Evolutionary conservation across 2,888 invertebrate genomes (phyloP), one percentile per base, ranked within the genome.

Genomic region (Pachycephus smyrnensis): DNA sequence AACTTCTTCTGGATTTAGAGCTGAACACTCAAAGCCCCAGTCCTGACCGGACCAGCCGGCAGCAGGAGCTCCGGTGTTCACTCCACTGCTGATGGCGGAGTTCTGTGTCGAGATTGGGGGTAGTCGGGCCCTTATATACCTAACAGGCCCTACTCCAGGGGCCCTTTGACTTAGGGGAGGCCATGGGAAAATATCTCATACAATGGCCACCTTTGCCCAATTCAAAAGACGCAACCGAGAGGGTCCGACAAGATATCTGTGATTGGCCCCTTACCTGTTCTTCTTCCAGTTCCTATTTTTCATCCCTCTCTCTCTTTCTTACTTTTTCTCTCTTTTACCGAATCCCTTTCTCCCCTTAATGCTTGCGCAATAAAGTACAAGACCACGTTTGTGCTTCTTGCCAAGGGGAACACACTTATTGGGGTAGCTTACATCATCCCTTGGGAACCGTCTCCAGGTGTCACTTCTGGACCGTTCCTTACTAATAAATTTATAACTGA

Each of bases 181-280:
- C 86, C 87, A 87, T 89, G 89, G 89, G 89, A 89, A 89, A 89
- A 88, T 88, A 85, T 84, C 82, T 79, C 40, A 78, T 79, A 86
- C 87, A 86, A 87, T 87, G 84, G 82, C 78, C 12, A 55, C 71
- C 31, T 77, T 68, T 37, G 68, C 68, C 75, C 36, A 15, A n/a
- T 37, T 23, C 31, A 71, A 71, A 71, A 71, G 71, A 71, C 71
- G 71, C 31, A 71, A 71, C 30, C 32, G 12, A 31, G 31, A 71
- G 71, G 71, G 33, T 31, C 71, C 31, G 12, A 71, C 71, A 71
- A 75, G 77, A 73, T 36, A 76, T 73, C 69, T 75, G 55, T 79
- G 81, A 82, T 80, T 77, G 77, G 76, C 79, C 75, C 78, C 77
- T 83, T 84, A 84, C 83, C 84, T 84, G 84, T 84, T 83, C 68